These are phyloP conservation scores for Limnephilus auricula DNA, from an alignment of 2,888 invertebrate species.

Conservation along the genomic window DNA sequence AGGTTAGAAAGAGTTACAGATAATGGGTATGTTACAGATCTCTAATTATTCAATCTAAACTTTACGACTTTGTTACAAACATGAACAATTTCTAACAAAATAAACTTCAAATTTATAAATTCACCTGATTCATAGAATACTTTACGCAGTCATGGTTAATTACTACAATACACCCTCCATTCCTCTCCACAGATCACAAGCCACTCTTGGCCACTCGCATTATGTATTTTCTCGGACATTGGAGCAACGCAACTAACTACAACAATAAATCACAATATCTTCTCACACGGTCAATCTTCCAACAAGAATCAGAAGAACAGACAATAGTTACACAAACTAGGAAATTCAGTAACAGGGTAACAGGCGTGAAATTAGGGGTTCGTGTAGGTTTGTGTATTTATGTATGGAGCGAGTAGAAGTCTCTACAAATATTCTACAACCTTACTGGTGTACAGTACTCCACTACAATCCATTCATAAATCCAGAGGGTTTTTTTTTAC, in stretches of 20 bases:
- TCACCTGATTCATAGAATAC: slow-evolving; percentile 7
- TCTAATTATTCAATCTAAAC: neutral
- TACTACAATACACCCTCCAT: neutral
- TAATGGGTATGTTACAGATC: too few relatives aligned
- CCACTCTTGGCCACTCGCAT: neutral
- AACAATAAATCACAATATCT: slow-evolving; percentile 23
- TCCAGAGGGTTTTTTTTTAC: slow-evolving; percentile 31
- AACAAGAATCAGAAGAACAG: neutral
- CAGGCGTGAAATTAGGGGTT: slow-evolving; percentile 64
- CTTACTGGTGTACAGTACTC: neutral
- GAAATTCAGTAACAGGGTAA: slow-evolving; percentile 56
- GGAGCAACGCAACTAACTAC: neutral
- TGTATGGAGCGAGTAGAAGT: neutral
- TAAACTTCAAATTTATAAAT: neutral
- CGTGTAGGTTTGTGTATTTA: slow-evolving; percentile 21
- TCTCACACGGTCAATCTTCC: neutral
- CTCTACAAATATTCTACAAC: neutral
- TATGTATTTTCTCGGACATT: slow-evolving; percentile 1
- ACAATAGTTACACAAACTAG: slow-evolving; percentile 52
- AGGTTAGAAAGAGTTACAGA: too few relatives aligned
- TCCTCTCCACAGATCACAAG: neutral
- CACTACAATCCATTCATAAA: slow-evolving; percentile 38
- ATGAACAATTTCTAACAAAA: neutral
- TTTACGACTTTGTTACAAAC: neutral
- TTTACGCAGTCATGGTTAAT: neutral